These are phyloP conservation scores for Sebastes trivittatus DNA, from an alignment of 2,797 vertebrate species.

Conservation along the genomic window DNA sequence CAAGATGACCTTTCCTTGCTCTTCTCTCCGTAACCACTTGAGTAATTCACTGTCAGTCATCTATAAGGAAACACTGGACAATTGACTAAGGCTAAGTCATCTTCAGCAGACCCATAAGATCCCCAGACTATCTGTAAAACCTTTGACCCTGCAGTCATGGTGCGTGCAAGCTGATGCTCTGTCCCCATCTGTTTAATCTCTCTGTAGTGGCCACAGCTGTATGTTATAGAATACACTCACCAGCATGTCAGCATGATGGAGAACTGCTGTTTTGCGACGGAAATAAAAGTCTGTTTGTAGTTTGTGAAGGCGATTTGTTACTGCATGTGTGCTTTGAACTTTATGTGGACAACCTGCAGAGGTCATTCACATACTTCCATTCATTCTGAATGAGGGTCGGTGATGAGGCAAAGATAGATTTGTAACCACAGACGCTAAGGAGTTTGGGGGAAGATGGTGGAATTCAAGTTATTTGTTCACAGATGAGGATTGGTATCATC, in stretches of 20 bases:
- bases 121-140: constrained; percentile 8
- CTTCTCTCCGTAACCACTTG: not conserved
- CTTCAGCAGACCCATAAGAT: not conserved
- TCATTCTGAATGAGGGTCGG: constrained; percentile 7
- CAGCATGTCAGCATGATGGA: constrained; percentile 42
- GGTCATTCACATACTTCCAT: not conserved
- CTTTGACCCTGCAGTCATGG: constrained; percentile 4
- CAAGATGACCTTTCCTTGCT: not conserved
- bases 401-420: not conserved
- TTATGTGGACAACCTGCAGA: constrained; percentile 5
- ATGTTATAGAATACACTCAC: constrained; percentile 27
- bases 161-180: constrained; percentile 33
- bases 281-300: constrained; percentile 41
- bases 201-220: constrained; percentile 51
- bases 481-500: not conserved
- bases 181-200: constrained; percentile 55
- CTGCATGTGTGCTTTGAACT: constrained; percentile 53
- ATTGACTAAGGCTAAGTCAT: not conserved
- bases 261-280: constrained; percentile 12
- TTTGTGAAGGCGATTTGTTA: constrained; percentile 56
- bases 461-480: not conserved
- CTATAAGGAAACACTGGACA: not conserved
- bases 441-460: not conserved
- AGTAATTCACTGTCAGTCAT: not conserved
- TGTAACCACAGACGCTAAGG: not conserved